phyloP scores from a whole-genome alignment of 1,140 invertebrate genomes.

The Cyclargus thomasi region DNA sequence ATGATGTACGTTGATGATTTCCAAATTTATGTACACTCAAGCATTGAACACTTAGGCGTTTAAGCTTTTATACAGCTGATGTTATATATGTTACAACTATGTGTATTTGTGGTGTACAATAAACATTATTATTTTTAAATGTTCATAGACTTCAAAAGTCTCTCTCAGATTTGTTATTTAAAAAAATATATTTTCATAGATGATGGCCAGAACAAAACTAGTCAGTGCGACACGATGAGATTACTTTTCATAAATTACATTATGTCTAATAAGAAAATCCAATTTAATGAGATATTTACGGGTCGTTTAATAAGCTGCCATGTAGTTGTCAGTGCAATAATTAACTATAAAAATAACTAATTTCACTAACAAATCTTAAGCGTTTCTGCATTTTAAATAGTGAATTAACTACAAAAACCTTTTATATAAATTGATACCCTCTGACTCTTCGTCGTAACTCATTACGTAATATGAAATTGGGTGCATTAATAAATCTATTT shows the following conservation, averaged over 20 bases:
- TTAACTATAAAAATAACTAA: conserved; percentile 2
- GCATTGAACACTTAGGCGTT: too few relatives aligned
- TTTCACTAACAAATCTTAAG: conserved; percentile 4
- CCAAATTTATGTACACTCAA: too few relatives aligned
- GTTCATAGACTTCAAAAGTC: too few relatives aligned
- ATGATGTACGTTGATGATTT: too few relatives aligned
- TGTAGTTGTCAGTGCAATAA: neutral
- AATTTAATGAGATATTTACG: neutral
- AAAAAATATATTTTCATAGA: neutral
- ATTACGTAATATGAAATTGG: conserved; percentile 13
- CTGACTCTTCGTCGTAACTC: neutral
- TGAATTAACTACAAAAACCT: conserved; percentile 5
- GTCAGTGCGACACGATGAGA: too few relatives aligned
- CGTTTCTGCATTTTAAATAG: conserved; percentile 3
- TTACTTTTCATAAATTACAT: neutral
- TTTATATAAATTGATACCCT: neutral
- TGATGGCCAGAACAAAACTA: neutral
- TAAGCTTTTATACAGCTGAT: too few relatives aligned
- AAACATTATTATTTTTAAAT: too few relatives aligned
- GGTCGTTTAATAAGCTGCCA: neutral
- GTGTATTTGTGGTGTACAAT: too few relatives aligned
- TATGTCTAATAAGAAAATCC: neutral
- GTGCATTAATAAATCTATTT: conserved; percentile 4
- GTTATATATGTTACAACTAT: too few relatives aligned
- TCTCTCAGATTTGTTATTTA: too few relatives aligned